Conservation (phyloP, 53 echinoderm and acorn worm species). For the Patiria pectinifera region DNA sequence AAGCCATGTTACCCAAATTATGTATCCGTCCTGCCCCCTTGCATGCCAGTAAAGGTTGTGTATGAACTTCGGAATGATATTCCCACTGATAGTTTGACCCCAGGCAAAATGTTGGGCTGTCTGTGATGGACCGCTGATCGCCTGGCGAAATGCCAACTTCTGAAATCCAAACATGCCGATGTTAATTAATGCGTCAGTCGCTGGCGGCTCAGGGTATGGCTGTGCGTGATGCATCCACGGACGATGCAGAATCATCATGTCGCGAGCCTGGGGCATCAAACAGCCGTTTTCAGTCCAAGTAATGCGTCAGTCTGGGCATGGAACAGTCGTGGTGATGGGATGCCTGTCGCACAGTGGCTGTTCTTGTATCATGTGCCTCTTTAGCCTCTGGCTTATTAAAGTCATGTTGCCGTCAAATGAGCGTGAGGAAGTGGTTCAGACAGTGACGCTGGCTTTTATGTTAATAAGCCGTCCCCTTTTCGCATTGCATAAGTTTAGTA, state of each 20-base stretch:
- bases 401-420: not conserved
- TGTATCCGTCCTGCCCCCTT: not conserved
- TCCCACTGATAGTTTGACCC: not conserved
- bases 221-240: not conserved
- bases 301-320: not conserved
- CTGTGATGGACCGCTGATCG: not conserved
- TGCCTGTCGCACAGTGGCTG: not conserved
- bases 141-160: constrained; percentile 11
- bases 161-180: constrained; percentile 21
- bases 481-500: too few species aligned
- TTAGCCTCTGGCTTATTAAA: not conserved
- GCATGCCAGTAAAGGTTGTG: not conserved
- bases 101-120: not conserved
- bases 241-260: not conserved
- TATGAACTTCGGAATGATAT: not conserved
- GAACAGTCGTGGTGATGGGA: not conserved
- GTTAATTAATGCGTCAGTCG: constrained; percentile 40
- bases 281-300: constrained; percentile 1
- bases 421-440: not conserved
- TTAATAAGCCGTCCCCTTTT: not conserved
- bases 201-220: not conserved
- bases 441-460: not conserved
- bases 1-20: not conserved
- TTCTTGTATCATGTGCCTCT: not conserved
- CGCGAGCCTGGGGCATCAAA: constrained; percentile 14